Percentiles rank a stretch among this genome's conserved stretches.
These are phyloP conservation scores for Phymorhynchus buccinoides DNA, from an alignment of 1,140 invertebrate species.

Conservation along the genomic window DNA sequence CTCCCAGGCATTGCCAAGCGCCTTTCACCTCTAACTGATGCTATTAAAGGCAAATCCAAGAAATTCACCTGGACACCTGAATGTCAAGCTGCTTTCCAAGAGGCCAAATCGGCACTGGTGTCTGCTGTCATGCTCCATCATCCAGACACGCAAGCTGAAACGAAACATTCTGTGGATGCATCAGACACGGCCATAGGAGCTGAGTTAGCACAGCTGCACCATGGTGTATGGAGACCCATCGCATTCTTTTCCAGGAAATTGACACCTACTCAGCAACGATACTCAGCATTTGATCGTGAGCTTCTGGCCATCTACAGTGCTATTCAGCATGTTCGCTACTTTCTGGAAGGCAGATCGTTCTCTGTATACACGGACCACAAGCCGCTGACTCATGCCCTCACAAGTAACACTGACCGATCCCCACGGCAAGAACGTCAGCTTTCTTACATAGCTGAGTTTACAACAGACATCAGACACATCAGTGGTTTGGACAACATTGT, in stretches of 20 bases:
- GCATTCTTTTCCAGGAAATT: conserved; percentile 21
- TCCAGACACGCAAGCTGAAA: background rate
- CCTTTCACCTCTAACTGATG: background rate
- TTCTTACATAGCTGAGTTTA: too few relatives aligned
- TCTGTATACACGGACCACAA: too few relatives aligned
- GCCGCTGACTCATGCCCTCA: too few relatives aligned
- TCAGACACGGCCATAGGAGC: conserved; percentile 4
- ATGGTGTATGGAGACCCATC: background rate
- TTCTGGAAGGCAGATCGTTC: too few relatives aligned
- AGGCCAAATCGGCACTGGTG: conserved; percentile 1
- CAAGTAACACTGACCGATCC: too few relatives aligned
- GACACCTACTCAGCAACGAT: too few relatives aligned
- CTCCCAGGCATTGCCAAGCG: background rate
- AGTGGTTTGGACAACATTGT: too few relatives aligned
- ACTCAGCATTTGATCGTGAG: background rate
- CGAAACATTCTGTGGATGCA: conserved; percentile 4
- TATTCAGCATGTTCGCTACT: background rate
- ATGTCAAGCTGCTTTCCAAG: conserved; percentile 5
- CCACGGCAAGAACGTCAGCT: too few relatives aligned
- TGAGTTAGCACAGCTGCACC: background rate
- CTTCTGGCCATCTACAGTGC: background rate
- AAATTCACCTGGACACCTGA: conserved; percentile 2
- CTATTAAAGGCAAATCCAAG: conserved; percentile 11
- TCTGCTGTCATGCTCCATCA: conserved; percentile 7
- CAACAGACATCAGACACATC: too few relatives aligned